Base-by-base conservation (phyloP, 2,888 invertebrate species). In the Drosophila meridiana region DNA sequence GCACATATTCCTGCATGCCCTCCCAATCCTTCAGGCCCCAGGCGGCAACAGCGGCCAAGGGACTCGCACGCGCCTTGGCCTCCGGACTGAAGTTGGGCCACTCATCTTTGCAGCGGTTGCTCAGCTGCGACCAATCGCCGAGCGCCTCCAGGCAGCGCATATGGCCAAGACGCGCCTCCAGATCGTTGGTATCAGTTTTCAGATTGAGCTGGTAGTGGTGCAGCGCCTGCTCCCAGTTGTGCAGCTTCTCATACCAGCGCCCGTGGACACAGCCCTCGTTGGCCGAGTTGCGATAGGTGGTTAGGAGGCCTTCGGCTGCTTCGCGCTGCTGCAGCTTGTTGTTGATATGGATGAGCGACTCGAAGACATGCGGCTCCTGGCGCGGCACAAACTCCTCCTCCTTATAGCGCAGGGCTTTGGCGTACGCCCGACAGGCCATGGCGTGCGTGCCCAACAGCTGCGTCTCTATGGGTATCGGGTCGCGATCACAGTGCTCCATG, bases 401-500 rank as follows among this genome's bases (percentile, higher is more conserved):
- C 94, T 95, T 95, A 82, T 95, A 95, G 81, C 95, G 95, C 71
- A 95, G 86, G 0, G 95, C 95, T 78, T 95, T 95, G 0, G 95
- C 95, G 80, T 95, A 96, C 92, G 95, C 95, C 76, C 99, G 95
- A 92, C 99, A 99, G 70, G 97, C 96, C 96, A 99, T 98, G 0
- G 99, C 99, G 59, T 98, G 94, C 82, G 98, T 97, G 0, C 99
- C 99, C 0, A 99, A 94, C 58, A 98, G 93, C 69, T 97, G 96
- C 0, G 97, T 96, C 70, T 98, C 96, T 70, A 99, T 95, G 0
- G 99, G 99, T 73, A 99, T 93, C 0, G 99, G 97, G 32, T 99
- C 99, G 91, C 98, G 97, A 90, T 99, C 99, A 90, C 99, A 99
- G 92, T 99, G 99, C 90, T 99, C 99, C 98, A 99, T 99, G 90